These are phyloP conservation scores for Cotesia chilonis DNA, from an alignment of 1,140 invertebrate genomes.

Conservation along the genomic window DNA sequence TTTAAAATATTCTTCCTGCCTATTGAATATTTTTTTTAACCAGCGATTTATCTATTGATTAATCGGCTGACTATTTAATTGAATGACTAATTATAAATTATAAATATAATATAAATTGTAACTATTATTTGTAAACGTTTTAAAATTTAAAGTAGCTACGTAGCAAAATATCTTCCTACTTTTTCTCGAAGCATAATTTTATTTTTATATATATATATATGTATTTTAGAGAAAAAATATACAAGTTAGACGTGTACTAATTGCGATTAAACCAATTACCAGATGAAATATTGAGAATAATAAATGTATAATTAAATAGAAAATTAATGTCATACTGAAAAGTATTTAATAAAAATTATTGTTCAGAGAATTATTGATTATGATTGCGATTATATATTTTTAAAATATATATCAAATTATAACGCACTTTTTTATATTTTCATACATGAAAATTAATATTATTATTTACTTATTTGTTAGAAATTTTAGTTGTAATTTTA, in stretches of 20 bases:
- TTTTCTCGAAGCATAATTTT: slow-evolving; percentile 31
- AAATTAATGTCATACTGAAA: no score
- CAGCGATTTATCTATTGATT: no score
- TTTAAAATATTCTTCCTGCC: neutral
- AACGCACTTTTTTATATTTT: slow-evolving; percentile 24
- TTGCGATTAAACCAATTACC: no score
- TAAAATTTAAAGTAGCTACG: neutral
- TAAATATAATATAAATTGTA: neutral
- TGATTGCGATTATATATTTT: neutral
- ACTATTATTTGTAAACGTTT: neutral
- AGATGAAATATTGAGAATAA: neutral
- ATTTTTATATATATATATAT: slow-evolving; percentile 37
- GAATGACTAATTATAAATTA: no score
- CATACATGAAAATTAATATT: neutral
- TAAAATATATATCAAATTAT: slow-evolving; percentile 3
- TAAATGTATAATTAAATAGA: no score
- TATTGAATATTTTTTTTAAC: neutral
- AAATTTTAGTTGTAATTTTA: neutral
- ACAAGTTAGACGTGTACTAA: slow-evolving; percentile 1
- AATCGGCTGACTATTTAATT: no score
- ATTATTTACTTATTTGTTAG: neutral
- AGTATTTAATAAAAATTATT: neutral
- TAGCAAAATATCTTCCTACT: slow-evolving; percentile 13
- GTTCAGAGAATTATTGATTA: neutral
- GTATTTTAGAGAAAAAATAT: slow-evolving; percentile 26